Percentiles rank a stretch among this genome's conserved stretches.
Conservation (phyloP, 2,888 invertebrate genomes). For the Habrosyne pyritoides region DNA sequence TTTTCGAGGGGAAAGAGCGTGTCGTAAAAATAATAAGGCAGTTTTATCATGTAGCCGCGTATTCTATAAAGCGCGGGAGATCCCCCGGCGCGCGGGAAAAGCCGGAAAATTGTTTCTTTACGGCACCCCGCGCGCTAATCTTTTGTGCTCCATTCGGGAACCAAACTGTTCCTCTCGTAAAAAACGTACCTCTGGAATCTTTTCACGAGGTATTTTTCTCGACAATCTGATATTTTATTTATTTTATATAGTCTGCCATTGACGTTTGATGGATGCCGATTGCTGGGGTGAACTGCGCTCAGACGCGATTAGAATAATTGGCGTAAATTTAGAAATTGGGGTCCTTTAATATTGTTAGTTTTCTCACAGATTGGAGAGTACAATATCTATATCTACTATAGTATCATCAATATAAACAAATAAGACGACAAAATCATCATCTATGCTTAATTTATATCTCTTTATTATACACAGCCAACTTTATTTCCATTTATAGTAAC, state of each 20-base stretch:
- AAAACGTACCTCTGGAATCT: conserved; percentile 38
- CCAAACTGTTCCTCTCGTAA: conserved; percentile 20
- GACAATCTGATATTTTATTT: conserved; percentile 64
- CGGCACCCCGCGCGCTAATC: conserved; percentile 79
- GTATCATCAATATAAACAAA: background rate
- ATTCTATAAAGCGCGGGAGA: conserved; percentile 62
- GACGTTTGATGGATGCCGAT: conserved; percentile 69
- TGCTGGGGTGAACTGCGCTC: conserved; percentile 30
- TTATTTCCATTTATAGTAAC: background rate
- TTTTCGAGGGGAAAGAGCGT: background rate
- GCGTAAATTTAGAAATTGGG: conserved; percentile 40
- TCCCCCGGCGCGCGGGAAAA: conserved; percentile 62
- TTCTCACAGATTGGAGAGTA: background rate
- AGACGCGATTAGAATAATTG: conserved; percentile 53
- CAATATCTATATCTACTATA: background rate
- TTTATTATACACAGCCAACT: too few relatives aligned
- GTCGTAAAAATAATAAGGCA: conserved; percentile 51
- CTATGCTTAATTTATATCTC: background rate
- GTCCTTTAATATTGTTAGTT: conserved; percentile 13
- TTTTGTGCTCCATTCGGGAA: conserved; percentile 42
- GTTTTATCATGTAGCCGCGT: conserved; percentile 73
- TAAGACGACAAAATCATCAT: background rate
- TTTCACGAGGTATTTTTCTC: conserved; percentile 41
- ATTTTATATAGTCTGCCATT: conserved; percentile 73
- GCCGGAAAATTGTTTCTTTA: conserved; percentile 82